phyloP scores from a whole-genome alignment of 2,888 invertebrate genomes.

The Rhagonycha lutea region DNA sequence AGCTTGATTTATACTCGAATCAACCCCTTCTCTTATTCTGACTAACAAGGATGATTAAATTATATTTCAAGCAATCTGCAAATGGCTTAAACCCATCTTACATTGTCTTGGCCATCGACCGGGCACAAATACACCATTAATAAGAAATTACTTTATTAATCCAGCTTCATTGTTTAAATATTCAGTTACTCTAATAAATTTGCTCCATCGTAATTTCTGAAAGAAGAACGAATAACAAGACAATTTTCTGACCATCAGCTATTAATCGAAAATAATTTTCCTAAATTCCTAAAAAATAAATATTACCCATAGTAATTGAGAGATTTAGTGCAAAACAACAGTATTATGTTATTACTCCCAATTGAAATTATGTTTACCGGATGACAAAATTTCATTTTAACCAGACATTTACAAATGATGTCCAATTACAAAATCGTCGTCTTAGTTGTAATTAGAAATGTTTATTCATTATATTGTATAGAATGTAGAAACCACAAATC shows the following conservation, averaged over 20 bases:
- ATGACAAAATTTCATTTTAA: not conserved
- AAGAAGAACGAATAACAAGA: not conserved
- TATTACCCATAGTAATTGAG: not conserved
- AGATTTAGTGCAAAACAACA: not conserved
- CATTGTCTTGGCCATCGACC: conserved; percentile 10
- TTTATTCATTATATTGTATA: not conserved
- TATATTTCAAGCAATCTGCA: conserved; percentile 35
- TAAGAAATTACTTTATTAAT: conserved; percentile 7
- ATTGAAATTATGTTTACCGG: not conserved
- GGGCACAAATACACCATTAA: conserved; percentile 3
- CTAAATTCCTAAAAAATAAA: not conserved
- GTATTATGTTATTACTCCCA: not conserved
- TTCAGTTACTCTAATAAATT: conserved; percentile 11
- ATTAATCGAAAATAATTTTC: not conserved
- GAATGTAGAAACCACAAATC: not conserved
- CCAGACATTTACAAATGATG: not conserved
- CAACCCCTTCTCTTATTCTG: conserved; percentile 32
- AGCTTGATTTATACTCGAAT: conserved; percentile 36
- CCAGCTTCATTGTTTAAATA: conserved; percentile 16
- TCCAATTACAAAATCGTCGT: not conserved
- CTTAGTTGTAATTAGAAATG: not conserved
- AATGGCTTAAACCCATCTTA: conserved; percentile 36
- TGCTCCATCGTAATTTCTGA: not conserved
- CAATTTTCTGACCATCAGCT: not conserved
- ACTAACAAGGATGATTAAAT: conserved; percentile 49